Base-by-base conservation (phyloP, 1,140 invertebrate genomes). In the Drosophila azteca region DNA sequence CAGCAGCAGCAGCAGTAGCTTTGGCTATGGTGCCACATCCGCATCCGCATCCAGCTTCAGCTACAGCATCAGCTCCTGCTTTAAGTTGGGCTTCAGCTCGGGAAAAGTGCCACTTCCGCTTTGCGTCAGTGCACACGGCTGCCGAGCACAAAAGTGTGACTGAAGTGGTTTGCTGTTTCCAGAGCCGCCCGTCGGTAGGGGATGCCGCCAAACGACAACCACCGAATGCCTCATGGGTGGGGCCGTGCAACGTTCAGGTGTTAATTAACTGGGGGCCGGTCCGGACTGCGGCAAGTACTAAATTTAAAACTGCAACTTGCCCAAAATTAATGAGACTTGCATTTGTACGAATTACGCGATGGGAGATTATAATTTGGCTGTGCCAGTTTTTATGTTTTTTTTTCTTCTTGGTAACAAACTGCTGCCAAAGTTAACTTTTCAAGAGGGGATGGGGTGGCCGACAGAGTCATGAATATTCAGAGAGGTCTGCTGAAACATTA, bases 41-140 rank as follows among this genome's bases (percentile, higher is more conserved):
- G 50, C n/a, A n/a, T n/a, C 26, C 44, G 22, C 29, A 39, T 46
- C 6, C 26, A 39, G 8, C 29, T 22, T 2, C 17, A 31, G 49
- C 43, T 41, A 24, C 63, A 22, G 63, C 63, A 22, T 9, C 60
- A n/a, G 48, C 6, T 20, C 8, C 6, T 31, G 15, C 44, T 52
- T 26, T 17, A 66, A 43, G 51, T 59, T 13, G 52, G 54, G 69
- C 59, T 74, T 78, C 69, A 50, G 45, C 46, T 82, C 63, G 58
- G 63, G 46, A 50, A 85, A 87, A 85, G 81, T 85, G 81, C 82
- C 81, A 85, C 81, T 85, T 85, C 82, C 82, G 81, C 74, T 87
- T 81, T 87, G 82, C 82, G 82, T 87, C 82, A 87, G 79, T 80
- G 82, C 65, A 82, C 82, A 85, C 83, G 64, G 57, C 52, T 65